A percentile compares a stretch with the other conserved stretches of the same genome.
phyloP scores from a whole-genome alignment of 2,797 vertebrate species.

The Falco biarmicus region DNA sequence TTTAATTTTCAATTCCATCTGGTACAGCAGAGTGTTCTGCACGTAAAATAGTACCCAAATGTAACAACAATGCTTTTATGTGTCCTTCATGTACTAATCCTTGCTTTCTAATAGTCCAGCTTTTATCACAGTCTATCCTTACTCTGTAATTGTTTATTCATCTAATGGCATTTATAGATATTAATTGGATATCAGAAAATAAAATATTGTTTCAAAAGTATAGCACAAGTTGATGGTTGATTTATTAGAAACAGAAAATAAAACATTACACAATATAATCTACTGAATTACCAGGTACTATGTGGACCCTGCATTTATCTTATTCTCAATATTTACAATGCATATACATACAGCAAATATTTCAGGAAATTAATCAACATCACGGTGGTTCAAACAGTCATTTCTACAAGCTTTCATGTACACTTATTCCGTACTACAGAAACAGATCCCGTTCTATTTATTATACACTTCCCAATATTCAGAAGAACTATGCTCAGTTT shows the following conservation, averaged over 20 bases:
- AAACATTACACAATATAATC: background rate
- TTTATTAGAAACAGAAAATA: background rate
- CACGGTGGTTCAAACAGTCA: fast-evolving
- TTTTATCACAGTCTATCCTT: background rate
- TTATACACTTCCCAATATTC: background rate
- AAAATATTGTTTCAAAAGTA: background rate
- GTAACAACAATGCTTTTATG: background rate
- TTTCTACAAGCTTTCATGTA: background rate
- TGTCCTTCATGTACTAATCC: background rate
- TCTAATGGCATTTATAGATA: background rate
- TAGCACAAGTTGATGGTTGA: background rate
- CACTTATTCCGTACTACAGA: background rate
- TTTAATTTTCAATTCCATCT: constrained; percentile 37
- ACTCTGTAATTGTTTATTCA: background rate
- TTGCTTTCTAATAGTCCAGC: background rate
- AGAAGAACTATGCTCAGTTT: background rate
- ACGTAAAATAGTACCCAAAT: constrained; percentile 1
- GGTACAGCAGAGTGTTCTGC: background rate
- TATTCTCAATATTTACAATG: background rate
- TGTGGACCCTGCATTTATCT: background rate
- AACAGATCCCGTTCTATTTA: background rate
- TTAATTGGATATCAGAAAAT: background rate
- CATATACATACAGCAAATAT: background rate
- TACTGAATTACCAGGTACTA: background rate
- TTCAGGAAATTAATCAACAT: background rate